Evolutionary conservation across 2,888 invertebrate genomes (phyloP).

Genomic region (Nycteola revayana): DNA sequence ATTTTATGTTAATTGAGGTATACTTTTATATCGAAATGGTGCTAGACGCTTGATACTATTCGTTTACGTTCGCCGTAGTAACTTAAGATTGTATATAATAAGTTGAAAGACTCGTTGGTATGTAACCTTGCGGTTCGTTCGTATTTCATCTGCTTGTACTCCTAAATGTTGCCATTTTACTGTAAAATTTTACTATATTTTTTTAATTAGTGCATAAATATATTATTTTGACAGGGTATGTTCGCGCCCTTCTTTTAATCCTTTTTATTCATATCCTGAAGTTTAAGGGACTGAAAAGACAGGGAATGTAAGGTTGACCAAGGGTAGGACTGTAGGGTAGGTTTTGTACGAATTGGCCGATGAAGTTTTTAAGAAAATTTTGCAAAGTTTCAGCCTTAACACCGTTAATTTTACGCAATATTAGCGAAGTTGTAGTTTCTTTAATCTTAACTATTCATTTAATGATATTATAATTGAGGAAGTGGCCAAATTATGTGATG

Average conservation of each 20-base stretch:
- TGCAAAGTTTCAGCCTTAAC: slow-evolving; percentile 42
- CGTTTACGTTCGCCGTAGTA: slow-evolving; percentile 64
- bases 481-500: slow-evolving; percentile 31
- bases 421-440: slow-evolving; percentile 14
- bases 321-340: slow-evolving; percentile 58
- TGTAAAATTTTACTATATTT: slow-evolving; percentile 32
- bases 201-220: slow-evolving; percentile 41
- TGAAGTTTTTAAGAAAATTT: slow-evolving; percentile 55
- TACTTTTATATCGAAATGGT: slow-evolving; percentile 78
- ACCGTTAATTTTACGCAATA: slow-evolving; percentile 19
- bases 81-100: slow-evolving; percentile 58
- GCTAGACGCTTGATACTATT: slow-evolving; percentile 74
- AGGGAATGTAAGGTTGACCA: slow-evolving; percentile 66
- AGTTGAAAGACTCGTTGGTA: slow-evolving; percentile 36
- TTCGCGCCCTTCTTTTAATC: slow-evolving; percentile 49
- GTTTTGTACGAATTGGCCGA: slow-evolving; percentile 72
- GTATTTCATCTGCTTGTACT: slow-evolving; percentile 49
- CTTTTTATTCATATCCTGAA: slow-evolving; percentile 60
- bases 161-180: slow-evolving; percentile 61
- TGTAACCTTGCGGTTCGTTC: slow-evolving; percentile 29
- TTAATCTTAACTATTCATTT: slow-evolving; percentile 15
- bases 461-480: slow-evolving; percentile 11
- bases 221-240: slow-evolving; percentile 66
- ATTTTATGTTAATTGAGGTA: slow-evolving; percentile 73
- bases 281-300: slow-evolving; percentile 71